Evolutionary conservation across 2,113 vertebrate species (phyloP).

Genomic region (Telmatochromis bifrenatus): DNA sequence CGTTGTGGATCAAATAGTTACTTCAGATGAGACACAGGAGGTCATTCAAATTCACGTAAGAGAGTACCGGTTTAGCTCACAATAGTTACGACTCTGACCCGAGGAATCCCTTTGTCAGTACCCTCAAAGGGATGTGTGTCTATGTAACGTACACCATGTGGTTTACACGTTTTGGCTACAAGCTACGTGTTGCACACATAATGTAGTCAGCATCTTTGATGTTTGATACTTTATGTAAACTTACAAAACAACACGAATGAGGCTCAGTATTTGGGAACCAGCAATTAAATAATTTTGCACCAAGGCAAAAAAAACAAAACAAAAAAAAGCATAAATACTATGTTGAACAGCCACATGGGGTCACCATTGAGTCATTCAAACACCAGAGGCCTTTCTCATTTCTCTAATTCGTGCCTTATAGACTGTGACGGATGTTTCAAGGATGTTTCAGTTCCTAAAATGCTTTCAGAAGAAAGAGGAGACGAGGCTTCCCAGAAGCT

Average conservation of each 20-base stretch:
- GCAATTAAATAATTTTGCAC: neutral
- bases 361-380: accelerated
- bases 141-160: neutral
- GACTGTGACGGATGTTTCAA: accelerated
- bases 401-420: neutral
- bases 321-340: neutral
- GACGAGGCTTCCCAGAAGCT: neutral
- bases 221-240: neutral
- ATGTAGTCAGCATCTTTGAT: accelerated
- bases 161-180: neutral
- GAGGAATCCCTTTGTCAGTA: neutral
- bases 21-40: neutral
- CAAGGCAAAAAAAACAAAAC: neutral
- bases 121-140: neutral
- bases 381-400: neutral
- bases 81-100: neutral
- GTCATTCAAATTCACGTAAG: neutral
- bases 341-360: neutral
- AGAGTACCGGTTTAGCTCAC: neutral
- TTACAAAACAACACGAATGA: neutral
- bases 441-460: neutral
- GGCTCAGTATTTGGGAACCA: neutral
- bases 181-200: neutral
- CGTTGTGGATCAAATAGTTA: neutral
- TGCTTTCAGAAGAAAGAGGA: neutral